phyloP scores from a whole-genome alignment of 2,888 invertebrate species.

The Spicauda simplicius region DNA sequence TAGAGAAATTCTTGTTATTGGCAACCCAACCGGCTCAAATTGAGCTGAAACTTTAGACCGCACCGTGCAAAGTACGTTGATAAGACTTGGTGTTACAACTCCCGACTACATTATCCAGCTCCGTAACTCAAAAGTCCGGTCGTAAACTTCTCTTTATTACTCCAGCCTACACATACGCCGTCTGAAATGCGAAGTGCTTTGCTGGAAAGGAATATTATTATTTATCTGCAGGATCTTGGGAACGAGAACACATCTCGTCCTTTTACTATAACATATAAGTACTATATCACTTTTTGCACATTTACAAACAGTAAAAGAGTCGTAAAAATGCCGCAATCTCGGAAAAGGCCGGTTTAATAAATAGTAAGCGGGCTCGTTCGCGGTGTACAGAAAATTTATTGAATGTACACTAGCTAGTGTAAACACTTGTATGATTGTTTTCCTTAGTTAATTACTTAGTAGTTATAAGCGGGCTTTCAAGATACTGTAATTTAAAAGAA shows the following conservation, averaged over 20 bases:
- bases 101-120: slow-evolving; percentile 27
- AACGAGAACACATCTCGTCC: not conserved
- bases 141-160: slow-evolving; percentile 33
- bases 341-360: slow-evolving; percentile 24
- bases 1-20: slow-evolving; percentile 38
- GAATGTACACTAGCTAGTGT: not conserved
- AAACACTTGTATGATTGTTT: not conserved
- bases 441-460: not conserved
- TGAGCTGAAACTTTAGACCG: slow-evolving; percentile 38
- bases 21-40: slow-evolving; percentile 32
- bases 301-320: slow-evolving; percentile 28
- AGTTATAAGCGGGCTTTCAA: too few relatives aligned
- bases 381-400: slow-evolving; percentile 8
- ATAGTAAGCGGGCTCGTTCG: slow-evolving; percentile 14
- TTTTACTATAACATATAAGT: slow-evolving; percentile 1
- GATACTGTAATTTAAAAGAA: too few relatives aligned
- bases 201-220: slow-evolving; percentile 15
- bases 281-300: slow-evolving; percentile 4
- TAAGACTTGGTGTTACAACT: slow-evolving; percentile 26
- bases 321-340: slow-evolving; percentile 27
- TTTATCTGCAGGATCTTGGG: slow-evolving; percentile 8
- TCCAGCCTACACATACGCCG: slow-evolving; percentile 17
- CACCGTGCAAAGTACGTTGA: slow-evolving; percentile 33
- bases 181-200: slow-evolving; percentile 15
- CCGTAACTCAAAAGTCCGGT: slow-evolving; percentile 29